Evolutionary conservation across 2,888 invertebrate species (phyloP), one percentile per base, ranked within the genome.

Genomic region (Drosophila gaucha): DNA sequence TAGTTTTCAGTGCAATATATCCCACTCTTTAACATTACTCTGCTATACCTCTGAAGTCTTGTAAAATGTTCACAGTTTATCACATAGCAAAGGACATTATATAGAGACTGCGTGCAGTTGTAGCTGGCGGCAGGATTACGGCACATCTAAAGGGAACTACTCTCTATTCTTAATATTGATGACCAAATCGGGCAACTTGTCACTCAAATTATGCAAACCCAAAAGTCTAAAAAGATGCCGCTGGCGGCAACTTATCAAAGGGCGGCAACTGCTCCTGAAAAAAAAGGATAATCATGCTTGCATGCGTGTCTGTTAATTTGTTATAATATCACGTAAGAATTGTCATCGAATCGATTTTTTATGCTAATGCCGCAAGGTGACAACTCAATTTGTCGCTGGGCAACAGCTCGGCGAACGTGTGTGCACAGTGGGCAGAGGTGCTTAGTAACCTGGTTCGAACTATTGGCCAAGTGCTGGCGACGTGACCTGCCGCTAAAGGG

Each of bases 361-460:
- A 88, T 89, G 78, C 77, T 76, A 89, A 83, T 80, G 71, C 68
- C 65, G 65, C 75, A 58, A 71, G 72, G 78, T 80, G 85, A 88
- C 87, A 85, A 75, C 75, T 82, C 84, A 86, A 88, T 89, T 84
- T 78, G 67, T 63, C 58, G 68, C 59, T 41, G 36, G 38, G 51
- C 60, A 28, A 57, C 67, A 36, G 16, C 18, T n/a, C 10, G 44
- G 12, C 5, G 18, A 50, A 79, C 84, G 87, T 85, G 84, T 57
- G 47, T 35, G 52, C 65, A 70, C 64, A 82, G 59, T 76, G 57
- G 67, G 38, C 12, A 16, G 41, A 38, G 47, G 30, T 68, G 70
- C 78, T 82, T 85, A 87, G 70, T 55, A 70, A 83, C 77, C 38
- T 36, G 36, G 38, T 3, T 14, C 49, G 41, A 62, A 58, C 58